Conservation (phyloP, 2,888 invertebrate genomes). For the Dysmachus trigonus region DNA sequence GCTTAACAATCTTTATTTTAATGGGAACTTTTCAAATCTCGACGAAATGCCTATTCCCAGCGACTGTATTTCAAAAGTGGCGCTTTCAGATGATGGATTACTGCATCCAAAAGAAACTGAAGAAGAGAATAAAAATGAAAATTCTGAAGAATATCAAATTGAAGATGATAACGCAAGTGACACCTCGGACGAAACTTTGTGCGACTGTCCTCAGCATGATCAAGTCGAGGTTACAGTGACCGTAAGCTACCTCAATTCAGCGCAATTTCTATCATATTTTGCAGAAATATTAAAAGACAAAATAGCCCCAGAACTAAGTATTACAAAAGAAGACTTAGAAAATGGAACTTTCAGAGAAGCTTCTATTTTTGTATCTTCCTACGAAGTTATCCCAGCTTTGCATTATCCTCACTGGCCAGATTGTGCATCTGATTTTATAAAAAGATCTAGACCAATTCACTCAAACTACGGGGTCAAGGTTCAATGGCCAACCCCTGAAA, state of each 20-base stretch:
- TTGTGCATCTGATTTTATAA: slow-evolving; percentile 74
- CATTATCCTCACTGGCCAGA: slow-evolving; percentile 74
- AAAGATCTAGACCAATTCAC: slow-evolving; percentile 69
- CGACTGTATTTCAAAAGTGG: background rate
- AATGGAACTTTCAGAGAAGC: slow-evolving; percentile 72
- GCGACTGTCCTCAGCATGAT: background rate
- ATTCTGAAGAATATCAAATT: slow-evolving; percentile 45
- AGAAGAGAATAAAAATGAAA: slow-evolving; percentile 42
- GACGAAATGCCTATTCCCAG: background rate
- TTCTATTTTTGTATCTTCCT: slow-evolving; percentile 72
- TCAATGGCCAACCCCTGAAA: slow-evolving; percentile 75
- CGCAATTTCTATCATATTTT: slow-evolving; percentile 75
- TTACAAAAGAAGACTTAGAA: slow-evolving; percentile 67
- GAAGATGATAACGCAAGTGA: slow-evolving; percentile 45
- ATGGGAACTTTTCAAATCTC: background rate
- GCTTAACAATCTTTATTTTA: slow-evolving; percentile 56
- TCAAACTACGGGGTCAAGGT: slow-evolving; percentile 70
- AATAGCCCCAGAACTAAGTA: slow-evolving; percentile 69
- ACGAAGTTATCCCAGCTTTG: slow-evolving; percentile 77
- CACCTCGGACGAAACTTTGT: background rate
- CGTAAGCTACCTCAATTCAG: slow-evolving; percentile 68
- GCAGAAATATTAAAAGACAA: slow-evolving; percentile 70
- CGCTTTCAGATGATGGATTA: background rate
- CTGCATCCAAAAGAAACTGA: slow-evolving; percentile 33
- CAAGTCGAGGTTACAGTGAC: background rate